Base-by-base conservation (phyloP, 2,113 vertebrate genomes). In the Pteropus alecto region DNA sequence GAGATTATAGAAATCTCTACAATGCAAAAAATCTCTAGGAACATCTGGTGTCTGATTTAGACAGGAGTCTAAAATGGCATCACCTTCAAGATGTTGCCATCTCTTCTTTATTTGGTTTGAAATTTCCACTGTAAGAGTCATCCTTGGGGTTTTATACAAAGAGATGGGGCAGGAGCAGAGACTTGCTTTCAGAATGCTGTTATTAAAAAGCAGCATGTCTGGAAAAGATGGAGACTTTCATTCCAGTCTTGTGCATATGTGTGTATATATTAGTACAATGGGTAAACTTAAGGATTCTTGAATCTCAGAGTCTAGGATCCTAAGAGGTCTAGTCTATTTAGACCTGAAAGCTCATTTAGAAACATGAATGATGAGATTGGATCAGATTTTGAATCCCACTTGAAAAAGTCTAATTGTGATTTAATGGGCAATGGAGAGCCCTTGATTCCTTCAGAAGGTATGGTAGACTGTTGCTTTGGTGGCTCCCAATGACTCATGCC, bases 91-190 rank as follows among this genome's bases (percentile, higher is more conserved):
- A 87, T 63, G 11, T 33, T 15, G 63, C 6, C 21, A 28, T 78
- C 21, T 54, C 46, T 60, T 84, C 13, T 88, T 70, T 38, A 63
- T n/a, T 73, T 9, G n/a, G 61, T 71, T 90, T 87, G 54, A 84
- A 90, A 43, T 92, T 60, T 54, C 28, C 28, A 60, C 16, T 0
- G 0, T 33, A 56, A 58, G 28, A 61, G 51, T 77, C 22, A 74
- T 41, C 33, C 7, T 13, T 84, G 61, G 13, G 56, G 93, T 90
- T 94, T 51, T 74, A 74, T 33, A 56, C 8, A 77, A 67, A 70
- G 68, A 33, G 3, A 1, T 35, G 2, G 24, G 46, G n/a, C 61
- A 30, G 6, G 5, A 13, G 7, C 3, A 46, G 26, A 54, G 1
- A 1, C 13, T 85, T 35, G 2, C 30, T 22, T 93, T 81, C 16